Evolutionary conservation across 1,140 invertebrate species (phyloP), one percentile per base, ranked within the genome.

Genomic region (Bombus sibiricus): DNA sequence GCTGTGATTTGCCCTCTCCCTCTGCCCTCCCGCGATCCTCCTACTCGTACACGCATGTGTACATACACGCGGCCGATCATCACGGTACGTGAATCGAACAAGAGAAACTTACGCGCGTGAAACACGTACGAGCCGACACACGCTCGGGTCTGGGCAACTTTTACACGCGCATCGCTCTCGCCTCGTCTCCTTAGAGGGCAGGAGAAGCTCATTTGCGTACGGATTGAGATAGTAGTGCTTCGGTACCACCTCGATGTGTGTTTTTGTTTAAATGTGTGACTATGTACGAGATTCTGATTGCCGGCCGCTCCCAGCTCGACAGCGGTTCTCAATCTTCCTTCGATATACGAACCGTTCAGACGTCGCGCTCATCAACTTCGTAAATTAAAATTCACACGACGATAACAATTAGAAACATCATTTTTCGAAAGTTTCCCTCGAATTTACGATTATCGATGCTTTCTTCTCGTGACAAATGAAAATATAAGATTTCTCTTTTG

Each of bases 171-270:
- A 86, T 89, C 85, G 84, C 92, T 92, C 89, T 91, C 84, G 89
- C 92, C 89, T 85, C 72, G 81, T 92, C 91, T 90, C 91, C 91
- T 91, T 89, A 85, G 87, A 88, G 90, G 84, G 90, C 85, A 81
- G 91, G 59, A 90, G 84, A 88, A 92, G 91, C 92, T 94, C 93
- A 95, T 95, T 95, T 95, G 93, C 94, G 93, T 94, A 94, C 92
- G 93, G 93, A 94, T 95, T 95, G 93, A 94, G 94, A 94, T 95
- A 93, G 93, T 94, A 94, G 90, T 93, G 88, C 93, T 93, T 92
- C 81, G 89, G 88, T 89, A 90, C 92, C 88, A 92, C 88, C 90
- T 88, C 91, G 84, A 88, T 90, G 90, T 93, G 89, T 92, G 89
- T 92, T 93, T 94, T 94, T 92, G 89, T 92, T 92, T 91, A 91